These are phyloP conservation scores for Nothocercus julius DNA, from an alignment of 2,113 vertebrate genomes.

Conservation along the genomic window DNA sequence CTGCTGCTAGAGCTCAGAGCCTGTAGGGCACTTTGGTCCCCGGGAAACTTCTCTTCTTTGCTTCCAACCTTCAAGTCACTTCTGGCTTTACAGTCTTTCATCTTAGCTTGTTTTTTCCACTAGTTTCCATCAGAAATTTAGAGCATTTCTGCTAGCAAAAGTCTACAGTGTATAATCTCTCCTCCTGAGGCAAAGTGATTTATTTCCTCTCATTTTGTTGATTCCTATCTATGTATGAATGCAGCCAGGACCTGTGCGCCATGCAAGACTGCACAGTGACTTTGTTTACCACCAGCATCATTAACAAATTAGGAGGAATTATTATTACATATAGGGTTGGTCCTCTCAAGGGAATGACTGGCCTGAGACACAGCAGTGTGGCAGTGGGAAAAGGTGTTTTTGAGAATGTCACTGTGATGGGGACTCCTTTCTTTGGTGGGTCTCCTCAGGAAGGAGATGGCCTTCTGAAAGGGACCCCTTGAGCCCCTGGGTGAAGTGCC, in stretches of 20 bases:
- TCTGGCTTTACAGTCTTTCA: neutral
- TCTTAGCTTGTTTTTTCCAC: neutral
- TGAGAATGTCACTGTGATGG: neutral
- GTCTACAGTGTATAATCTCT: neutral
- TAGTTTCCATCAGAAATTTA: neutral
- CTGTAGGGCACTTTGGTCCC: neutral
- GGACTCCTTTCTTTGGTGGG: neutral
- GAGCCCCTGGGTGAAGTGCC: neutral
- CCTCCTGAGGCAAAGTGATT: neutral
- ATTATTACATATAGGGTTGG: neutral
- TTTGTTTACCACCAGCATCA: neutral
- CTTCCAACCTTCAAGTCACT: neutral
- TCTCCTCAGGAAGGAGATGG: no score
- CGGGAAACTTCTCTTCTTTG: neutral
- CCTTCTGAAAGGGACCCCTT: neutral
- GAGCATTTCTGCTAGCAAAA: neutral
- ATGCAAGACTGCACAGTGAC: neutral
- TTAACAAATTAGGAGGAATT: slow-evolving; percentile 22
- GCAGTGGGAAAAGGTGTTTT: neutral
- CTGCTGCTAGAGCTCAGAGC: neutral
- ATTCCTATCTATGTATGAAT: neutral
- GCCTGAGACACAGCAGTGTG: neutral
- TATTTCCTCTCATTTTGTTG: neutral
- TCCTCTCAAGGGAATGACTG: neutral
- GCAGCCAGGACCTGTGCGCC: neutral